These are phyloP conservation scores for Seriola quinqueradiata DNA, from an alignment of 2,113 vertebrate genomes.

Conservation along the genomic window DNA sequence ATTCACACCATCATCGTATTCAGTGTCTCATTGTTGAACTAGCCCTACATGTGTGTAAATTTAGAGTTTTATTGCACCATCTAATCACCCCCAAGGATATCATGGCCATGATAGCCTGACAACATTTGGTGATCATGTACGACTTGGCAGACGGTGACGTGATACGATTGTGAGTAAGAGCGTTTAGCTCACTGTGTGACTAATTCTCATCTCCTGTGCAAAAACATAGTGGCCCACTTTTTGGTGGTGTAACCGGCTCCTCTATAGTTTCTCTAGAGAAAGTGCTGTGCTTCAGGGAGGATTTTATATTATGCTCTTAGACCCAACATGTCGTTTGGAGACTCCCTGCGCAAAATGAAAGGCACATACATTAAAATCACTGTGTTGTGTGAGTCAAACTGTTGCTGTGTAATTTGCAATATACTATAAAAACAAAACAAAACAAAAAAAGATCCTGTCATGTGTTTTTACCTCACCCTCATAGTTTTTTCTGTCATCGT, in stretches of 20 bases:
- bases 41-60: slow-evolving; percentile 16
- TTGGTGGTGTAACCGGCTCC: neutral
- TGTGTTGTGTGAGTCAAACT: neutral
- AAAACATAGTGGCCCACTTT: neutral
- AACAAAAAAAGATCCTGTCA: neutral
- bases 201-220: slow-evolving; percentile 20
- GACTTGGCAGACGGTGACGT: slow-evolving; percentile 20
- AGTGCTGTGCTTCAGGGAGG: neutral
- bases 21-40: slow-evolving; percentile 31
- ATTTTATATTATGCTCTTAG: neutral
- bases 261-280: neutral
- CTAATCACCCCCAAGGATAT: neutral
- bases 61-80: slow-evolving; percentile 3
- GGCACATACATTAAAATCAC: neutral
- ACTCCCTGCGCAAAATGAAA: neutral
- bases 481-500: neutral
- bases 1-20: slow-evolving; percentile 17
- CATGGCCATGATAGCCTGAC: slow-evolving; percentile 5
- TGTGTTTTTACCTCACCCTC: slow-evolving; percentile 1
- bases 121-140: slow-evolving; percentile 13
- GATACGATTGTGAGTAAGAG: neutral
- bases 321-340: slow-evolving; percentile 1
- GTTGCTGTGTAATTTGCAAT: neutral
- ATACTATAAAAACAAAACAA: neutral
- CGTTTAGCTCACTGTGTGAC: slow-evolving; percentile 22